Evolutionary conservation across 2,888 invertebrate genomes (phyloP).

Genomic region (Lycaena phlaeas): DNA sequence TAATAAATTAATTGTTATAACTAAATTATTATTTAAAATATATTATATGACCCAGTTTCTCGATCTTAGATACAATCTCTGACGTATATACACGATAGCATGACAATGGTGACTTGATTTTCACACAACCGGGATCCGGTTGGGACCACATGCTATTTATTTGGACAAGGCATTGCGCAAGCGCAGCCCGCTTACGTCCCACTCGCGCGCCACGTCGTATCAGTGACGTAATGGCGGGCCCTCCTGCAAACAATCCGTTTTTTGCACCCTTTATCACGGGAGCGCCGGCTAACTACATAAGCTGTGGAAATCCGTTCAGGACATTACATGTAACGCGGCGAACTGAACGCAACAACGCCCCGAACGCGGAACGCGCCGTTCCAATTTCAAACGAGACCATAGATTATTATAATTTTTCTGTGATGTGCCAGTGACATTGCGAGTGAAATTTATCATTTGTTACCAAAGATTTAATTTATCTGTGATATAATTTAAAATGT

Average conservation of each 20-base stretch:
- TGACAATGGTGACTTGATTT: conserved; percentile 25
- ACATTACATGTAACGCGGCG: conserved; percentile 61
- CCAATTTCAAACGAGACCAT: conserved; percentile 21
- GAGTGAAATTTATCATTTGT: conserved; percentile 19
- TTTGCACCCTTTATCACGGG: conserved; percentile 69
- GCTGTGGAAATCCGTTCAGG: conserved; percentile 65
- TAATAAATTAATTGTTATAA: too few relatives aligned
- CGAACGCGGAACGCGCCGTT: conserved; percentile 22
- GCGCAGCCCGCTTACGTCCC: conserved; percentile 51
- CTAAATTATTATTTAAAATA: too few relatives aligned
- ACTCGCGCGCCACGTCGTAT: conserved; percentile 48
- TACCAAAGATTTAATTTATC: conserved; percentile 39
- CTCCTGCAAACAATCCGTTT: conserved; percentile 64
- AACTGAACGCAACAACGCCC: conserved; percentile 51
- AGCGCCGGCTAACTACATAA: conserved; percentile 59
- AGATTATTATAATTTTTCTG: conserved; percentile 20
- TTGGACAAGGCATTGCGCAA: conserved; percentile 57
- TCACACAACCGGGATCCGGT: conserved; percentile 58
- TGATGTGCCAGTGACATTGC: conserved; percentile 37
- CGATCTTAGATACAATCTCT: too few relatives aligned
- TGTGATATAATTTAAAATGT: conserved; percentile 45
- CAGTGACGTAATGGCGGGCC: conserved; percentile 60
- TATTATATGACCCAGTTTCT: conserved; percentile 4
- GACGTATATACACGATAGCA: too few relatives aligned
- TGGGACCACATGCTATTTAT: conserved; percentile 60